Percentiles rank a stretch among this genome's conserved stretches.
Conservation (phyloP, 2,797 vertebrate species). For the Mus minutoides region DNA sequence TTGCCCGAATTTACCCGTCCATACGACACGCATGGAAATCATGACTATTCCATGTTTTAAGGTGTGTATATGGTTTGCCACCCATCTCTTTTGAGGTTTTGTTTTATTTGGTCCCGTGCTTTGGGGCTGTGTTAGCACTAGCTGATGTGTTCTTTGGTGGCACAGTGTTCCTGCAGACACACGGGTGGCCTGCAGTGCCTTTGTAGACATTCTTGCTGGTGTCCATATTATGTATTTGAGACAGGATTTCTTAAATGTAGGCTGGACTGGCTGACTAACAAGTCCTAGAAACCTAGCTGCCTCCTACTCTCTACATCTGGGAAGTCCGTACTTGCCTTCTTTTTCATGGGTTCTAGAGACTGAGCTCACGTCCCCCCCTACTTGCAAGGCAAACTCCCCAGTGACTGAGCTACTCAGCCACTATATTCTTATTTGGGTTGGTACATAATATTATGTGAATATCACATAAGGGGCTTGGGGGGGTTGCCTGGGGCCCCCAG, state of each 20-base stretch:
- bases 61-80: background rate
- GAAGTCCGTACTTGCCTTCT: background rate
- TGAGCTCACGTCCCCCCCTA: background rate
- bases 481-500: no score
- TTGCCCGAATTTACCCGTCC: background rate
- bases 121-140: background rate
- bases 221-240: background rate
- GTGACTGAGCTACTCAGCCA: background rate
- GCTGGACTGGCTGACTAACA: background rate
- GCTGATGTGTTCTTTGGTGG: background rate
- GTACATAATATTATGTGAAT: background rate
- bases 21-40: no score
- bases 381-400: background rate
- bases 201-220: rapidly evolving
- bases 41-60: background rate
- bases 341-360: background rate
- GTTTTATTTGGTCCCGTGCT: background rate
- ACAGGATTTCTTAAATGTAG: background rate
- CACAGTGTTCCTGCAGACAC: background rate
- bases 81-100: background rate
- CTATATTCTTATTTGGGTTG: background rate
- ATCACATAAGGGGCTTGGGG: background rate
- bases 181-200: background rate
- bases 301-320: background rate
- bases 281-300: background rate